Base-by-base conservation (phyloP, 2,797 vertebrate species). In the Gephyroberyx darwinii region DNA sequence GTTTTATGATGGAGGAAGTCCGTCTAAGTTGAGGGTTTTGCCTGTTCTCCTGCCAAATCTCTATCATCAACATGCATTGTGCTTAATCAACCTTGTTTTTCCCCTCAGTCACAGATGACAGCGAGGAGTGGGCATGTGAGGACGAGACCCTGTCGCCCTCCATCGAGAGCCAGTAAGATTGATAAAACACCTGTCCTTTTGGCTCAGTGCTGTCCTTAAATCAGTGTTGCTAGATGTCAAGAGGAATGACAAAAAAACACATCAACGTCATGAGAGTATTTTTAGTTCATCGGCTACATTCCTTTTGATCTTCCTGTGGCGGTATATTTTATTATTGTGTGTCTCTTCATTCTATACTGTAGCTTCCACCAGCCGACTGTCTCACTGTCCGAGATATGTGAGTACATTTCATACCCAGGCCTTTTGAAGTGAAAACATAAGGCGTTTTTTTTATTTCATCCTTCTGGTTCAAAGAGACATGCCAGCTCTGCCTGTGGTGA, bases 81-180 rank as follows among this genome's bases (percentile, higher is more conserved):
- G 67, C 55, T 84, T 81, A 43, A 83, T 81, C 77, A 59, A 22
- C 45, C 20, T 41, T 81, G 56, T 80, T 52, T 77, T 70, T 51
- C 17, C 52, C 56, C 66, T 39, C 84, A 95, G 94, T 95, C 89
- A 91, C 93, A 60, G 94, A 94, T 65, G 94, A 95, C 78, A 94
- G 93, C 52, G 93, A 94, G 63, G 94, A 95, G 80, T 95, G 94
- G 94, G 88, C 85, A 5, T 89, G 85, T 47, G 94, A 94, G 43
- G 94, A 94, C 1, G 93, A 93, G 56, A 91, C 91, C 10, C 22
- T 88, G 56, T 91, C 91, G 0, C 76, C 89, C n/a, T 75, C 80
- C 59, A 69, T 62, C 54, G 91, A 90, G 37, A 88, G 76, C 85
- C 74, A 81, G 93, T 94, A 77, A 90, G 92, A 76, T 52, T 20